Conservation (phyloP, 2,797 vertebrate genomes). For the Channallabes apus region DNA sequence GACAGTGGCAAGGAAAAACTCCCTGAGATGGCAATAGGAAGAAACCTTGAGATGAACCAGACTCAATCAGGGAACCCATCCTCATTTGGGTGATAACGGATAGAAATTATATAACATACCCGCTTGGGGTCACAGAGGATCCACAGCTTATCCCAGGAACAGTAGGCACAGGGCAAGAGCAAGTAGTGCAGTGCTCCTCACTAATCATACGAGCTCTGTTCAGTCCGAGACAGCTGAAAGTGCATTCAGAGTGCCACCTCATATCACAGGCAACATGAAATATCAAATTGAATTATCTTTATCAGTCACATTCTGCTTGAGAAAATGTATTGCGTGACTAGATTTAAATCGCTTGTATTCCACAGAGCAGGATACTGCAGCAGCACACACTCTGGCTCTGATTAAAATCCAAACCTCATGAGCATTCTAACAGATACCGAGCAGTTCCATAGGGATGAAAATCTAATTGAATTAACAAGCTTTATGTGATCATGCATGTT, state of each 20-base stretch:
- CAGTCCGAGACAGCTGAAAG: neutral
- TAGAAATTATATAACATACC: too few relatives aligned
- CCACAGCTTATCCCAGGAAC: neutral
- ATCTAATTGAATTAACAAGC: constrained; percentile 8
- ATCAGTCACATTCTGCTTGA: constrained; percentile 10
- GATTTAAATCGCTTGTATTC: constrained; percentile 3
- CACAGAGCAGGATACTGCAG: neutral
- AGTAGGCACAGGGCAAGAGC: neutral
- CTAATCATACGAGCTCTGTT: neutral
- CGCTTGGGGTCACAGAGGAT: neutral
- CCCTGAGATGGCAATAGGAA: too few relatives aligned
- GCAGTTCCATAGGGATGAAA: neutral
- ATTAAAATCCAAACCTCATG: neutral
- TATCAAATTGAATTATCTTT: neutral
- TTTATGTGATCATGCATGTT: neutral
- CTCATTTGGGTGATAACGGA: too few relatives aligned
- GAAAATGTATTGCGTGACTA: neutral
- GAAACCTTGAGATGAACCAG: too few relatives aligned
- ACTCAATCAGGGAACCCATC: too few relatives aligned
- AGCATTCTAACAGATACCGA: neutral
- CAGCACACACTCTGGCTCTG: constrained; percentile 20
- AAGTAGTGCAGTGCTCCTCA: neutral
- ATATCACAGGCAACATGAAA: neutral
- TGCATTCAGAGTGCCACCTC: neutral
- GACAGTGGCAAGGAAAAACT: too few relatives aligned